Percentiles rank a stretch among this genome's conserved stretches.
phyloP scores from a whole-genome alignment of 2,888 invertebrate genomes.

The Eupithecia dodoneata region DNA sequence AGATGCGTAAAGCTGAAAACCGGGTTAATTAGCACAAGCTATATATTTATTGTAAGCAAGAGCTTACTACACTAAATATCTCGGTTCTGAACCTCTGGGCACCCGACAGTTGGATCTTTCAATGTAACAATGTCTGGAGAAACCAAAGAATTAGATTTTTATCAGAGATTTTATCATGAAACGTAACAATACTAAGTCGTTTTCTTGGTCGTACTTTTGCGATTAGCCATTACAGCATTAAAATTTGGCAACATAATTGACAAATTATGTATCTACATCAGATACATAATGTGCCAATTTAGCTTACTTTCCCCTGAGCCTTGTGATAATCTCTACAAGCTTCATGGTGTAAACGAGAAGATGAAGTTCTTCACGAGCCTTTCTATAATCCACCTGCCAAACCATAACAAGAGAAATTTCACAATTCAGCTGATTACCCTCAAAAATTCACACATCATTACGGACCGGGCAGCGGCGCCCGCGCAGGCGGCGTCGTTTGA shows the following conservation, averaged over 20 bases:
- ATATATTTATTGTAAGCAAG: no score
- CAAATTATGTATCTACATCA: background rate
- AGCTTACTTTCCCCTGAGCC: background rate
- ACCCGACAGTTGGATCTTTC: background rate
- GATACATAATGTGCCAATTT: background rate
- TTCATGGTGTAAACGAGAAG: background rate
- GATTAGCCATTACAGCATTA: background rate
- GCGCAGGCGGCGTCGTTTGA: constrained; percentile 35
- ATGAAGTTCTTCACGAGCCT: background rate
- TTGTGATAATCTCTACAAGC: background rate
- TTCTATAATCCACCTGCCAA: constrained; percentile 8
- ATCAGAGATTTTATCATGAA: background rate
- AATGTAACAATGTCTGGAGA: no score
- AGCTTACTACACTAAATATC: background rate
- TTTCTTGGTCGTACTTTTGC: background rate
- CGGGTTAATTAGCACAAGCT: background rate
- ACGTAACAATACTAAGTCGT: background rate
- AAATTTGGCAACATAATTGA: background rate
- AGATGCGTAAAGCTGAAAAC: background rate
- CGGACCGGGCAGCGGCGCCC: constrained; percentile 17
- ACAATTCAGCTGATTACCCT: constrained; percentile 12
- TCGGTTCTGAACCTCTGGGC: background rate
- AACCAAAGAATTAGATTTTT: background rate
- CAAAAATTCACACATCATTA: constrained; percentile 31
- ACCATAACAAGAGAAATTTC: constrained; percentile 16